Evolutionary conservation across 2,797 vertebrate genomes (phyloP), one percentile per base, ranked within the genome.

Genomic region (Liparis tanakae): DNA sequence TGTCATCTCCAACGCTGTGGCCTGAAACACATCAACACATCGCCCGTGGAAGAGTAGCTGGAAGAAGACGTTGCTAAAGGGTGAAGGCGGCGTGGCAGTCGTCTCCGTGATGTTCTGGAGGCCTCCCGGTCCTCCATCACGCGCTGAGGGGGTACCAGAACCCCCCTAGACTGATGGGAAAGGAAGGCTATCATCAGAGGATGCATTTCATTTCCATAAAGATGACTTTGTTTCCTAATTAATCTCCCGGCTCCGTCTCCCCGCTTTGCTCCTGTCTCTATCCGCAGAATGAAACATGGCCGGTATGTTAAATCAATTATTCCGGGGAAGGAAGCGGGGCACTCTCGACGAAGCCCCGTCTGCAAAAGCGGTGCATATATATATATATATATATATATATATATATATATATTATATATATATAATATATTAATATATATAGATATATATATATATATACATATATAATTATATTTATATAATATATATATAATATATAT

Each of bases 221-320:
- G 87, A 92, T 88, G 85, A 92, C 89, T 93, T 93, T 91, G 87
- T 90, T 91, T 91, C 88, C 89, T 94, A 93, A 94, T 95, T 93
- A 94, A 92, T 93, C 91, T 93, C 91, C 83, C 80, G 83, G 91
- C 92, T 93, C 87, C 78, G 51, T 90, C 91, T 91, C 88, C 82
- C 85, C 62, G 82, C 85, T 91, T 90, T 82, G 81, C 88, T 91
- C 89, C 80, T 90, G 91, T 93, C 94, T 94, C 89, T 93, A 51
- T 92, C 89, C 83, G 88, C 79, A 74, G 87, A 92, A 92, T 91
- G 91, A 94, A 94, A 94, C 92, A 93, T 87, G 85, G 88, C 83
- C 69, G 80, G 91, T 92, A 92, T 94, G 91, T 92, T 93, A 91
- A 94, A 94, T 95, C 91, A 94, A 91, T 94, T 93, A 94, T 93